Evolutionary conservation across 2,888 invertebrate genomes (phyloP).

Genomic region (Melikaiella ostensackeni): DNA sequence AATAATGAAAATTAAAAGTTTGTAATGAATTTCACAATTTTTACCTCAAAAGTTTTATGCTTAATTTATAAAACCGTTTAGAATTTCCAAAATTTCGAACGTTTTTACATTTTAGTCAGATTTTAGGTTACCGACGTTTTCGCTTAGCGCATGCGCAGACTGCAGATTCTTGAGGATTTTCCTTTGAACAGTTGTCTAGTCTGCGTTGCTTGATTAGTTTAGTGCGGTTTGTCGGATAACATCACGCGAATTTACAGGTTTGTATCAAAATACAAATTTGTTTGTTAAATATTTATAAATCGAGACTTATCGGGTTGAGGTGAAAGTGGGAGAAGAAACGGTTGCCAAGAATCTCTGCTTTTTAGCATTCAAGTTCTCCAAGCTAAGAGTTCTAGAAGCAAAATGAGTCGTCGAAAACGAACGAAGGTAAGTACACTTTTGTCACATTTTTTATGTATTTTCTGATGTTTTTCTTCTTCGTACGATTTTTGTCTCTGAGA

Average conservation of each 20-base stretch:
- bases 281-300: constrained; percentile 28
- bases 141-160: background rate
- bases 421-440: constrained; percentile 76
- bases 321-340: constrained; percentile 16
- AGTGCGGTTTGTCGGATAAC: constrained; percentile 3
- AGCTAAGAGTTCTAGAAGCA: constrained; percentile 37
- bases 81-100: background rate
- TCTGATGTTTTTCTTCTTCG: background rate
- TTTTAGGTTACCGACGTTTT: background rate
- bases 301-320: background rate
- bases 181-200: background rate
- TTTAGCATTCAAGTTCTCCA: background rate
- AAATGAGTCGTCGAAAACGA: constrained; percentile 82
- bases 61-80: background rate
- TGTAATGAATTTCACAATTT: background rate
- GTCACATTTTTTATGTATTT: constrained; percentile 21
- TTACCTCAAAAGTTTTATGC: too few relatives aligned
- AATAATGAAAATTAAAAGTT: background rate
- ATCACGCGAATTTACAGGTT: constrained; percentile 8
- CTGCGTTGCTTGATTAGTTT: background rate
- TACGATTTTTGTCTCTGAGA: background rate
- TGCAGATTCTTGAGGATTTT: background rate
- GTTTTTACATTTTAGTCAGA: background rate
- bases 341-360: constrained; percentile 1
- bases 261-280: constrained; percentile 24